These are phyloP conservation scores for Falco concolor DNA, from an alignment of 2,797 vertebrate species.

Conservation along the genomic window DNA sequence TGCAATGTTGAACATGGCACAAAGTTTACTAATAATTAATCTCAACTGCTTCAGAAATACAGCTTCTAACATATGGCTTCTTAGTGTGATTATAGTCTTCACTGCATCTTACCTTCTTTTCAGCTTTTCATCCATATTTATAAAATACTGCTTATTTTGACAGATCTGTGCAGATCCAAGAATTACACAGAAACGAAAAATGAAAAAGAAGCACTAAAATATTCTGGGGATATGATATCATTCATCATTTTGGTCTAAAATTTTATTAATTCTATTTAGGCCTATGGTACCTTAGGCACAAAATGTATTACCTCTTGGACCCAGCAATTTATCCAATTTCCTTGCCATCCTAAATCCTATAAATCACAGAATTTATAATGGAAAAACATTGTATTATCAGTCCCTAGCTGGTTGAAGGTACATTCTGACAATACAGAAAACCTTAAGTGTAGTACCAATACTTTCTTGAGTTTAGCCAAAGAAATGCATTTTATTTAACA, in stretches of 20 bases:
- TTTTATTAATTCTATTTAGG: background rate
- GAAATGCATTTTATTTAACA: background rate
- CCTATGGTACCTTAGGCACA: background rate
- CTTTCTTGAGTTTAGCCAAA: background rate
- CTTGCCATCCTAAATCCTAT: background rate
- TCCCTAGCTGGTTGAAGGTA: background rate
- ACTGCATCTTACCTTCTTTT: background rate
- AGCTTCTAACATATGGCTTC: background rate
- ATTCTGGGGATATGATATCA: background rate
- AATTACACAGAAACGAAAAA: background rate
- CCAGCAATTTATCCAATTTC: background rate
- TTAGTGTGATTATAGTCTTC: background rate
- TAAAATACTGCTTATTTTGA: background rate
- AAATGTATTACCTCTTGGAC: background rate
- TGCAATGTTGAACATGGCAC: background rate
- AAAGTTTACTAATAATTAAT: background rate
- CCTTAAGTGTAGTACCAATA: background rate
- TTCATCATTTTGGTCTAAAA: background rate
- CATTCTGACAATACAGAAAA: background rate
- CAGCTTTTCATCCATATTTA: background rate
- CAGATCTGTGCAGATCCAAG: background rate
- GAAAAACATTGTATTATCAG: background rate
- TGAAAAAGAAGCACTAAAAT: background rate
- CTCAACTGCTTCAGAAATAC: background rate
- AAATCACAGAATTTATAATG: background rate